Evolutionary conservation across 2,113 vertebrate species (phyloP).

Genomic region (Syngnathus scovelli): DNA sequence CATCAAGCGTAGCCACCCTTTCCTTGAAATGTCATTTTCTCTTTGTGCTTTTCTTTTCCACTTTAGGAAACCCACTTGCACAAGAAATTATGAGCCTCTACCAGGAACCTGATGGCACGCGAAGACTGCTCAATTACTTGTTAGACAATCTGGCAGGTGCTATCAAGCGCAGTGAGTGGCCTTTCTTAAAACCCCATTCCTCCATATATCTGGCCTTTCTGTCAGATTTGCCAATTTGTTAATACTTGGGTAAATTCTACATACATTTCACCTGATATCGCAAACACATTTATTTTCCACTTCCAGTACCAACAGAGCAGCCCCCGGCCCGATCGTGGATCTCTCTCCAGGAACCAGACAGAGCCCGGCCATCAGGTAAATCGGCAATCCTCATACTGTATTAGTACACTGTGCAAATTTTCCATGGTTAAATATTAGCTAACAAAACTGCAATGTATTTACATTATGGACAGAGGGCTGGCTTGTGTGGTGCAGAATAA

Average conservation of each 20-base stretch:
- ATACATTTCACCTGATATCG: not conserved
- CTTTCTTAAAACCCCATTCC: not conserved
- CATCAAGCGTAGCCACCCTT: conserved; percentile 23
- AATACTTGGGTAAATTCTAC: not conserved
- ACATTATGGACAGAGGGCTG: not conserved
- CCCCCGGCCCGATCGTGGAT: conserved; percentile 96
- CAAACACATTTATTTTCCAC: conserved; percentile 17
- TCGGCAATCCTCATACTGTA: not conserved
- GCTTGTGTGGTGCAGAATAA: not conserved
- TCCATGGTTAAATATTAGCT: too few species aligned
- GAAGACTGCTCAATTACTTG: conserved; percentile 96
- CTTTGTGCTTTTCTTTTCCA: not conserved
- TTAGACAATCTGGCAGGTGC: conserved; percentile 98
- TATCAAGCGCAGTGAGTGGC: conserved; percentile 92
- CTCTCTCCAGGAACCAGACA: conserved; percentile 89
- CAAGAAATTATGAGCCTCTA: conserved; percentile 97
- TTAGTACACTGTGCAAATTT: not conserved
- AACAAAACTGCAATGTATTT: not conserved
- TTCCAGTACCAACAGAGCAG: conserved; percentile 86
- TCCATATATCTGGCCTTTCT: not conserved
- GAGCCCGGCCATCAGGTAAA: conserved; percentile 83
- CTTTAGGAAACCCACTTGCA: conserved; percentile 94
- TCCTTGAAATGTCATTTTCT: conserved; percentile 28
- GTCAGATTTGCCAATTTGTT: not conserved
- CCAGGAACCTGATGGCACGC: conserved; percentile 95